These are phyloP conservation scores for Willisornis vidua DNA, from an alignment of 2,113 vertebrate genomes.

Conservation along the genomic window DNA sequence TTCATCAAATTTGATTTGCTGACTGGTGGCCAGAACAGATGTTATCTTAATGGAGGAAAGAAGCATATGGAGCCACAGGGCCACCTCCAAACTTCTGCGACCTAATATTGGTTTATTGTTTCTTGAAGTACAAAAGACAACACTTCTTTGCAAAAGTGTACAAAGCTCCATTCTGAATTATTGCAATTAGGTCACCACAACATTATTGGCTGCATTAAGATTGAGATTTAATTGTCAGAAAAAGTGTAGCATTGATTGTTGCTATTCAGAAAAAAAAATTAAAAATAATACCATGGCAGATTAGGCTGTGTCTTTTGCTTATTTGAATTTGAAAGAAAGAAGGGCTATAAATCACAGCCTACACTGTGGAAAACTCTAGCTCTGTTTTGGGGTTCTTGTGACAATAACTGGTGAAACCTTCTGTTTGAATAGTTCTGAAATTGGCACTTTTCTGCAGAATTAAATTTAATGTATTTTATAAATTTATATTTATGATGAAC, in stretches of 20 bases:
- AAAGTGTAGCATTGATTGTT: background rate
- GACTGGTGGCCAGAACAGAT: slow-evolving; percentile 72
- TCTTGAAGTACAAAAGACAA: background rate
- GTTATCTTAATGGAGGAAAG: slow-evolving; percentile 69
- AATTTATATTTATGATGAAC: background rate
- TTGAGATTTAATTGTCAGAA: background rate
- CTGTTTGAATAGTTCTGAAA: background rate
- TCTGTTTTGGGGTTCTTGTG: background rate
- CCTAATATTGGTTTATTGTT: background rate
- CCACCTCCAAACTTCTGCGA: slow-evolving; percentile 57
- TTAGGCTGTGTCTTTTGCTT: background rate
- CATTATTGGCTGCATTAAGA: background rate
- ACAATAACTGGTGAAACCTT: background rate
- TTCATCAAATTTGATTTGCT: slow-evolving; percentile 73
- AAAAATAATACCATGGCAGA: background rate
- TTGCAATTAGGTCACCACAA: background rate
- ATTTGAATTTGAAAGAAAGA: background rate
- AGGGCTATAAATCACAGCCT: background rate
- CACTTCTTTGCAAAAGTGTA: background rate
- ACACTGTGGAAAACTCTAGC: background rate
- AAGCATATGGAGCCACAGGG: slow-evolving; percentile 57
- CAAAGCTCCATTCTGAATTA: background rate
- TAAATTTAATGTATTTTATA: background rate
- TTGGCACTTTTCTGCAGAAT: background rate
- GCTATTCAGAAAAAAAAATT: background rate